A percentile compares a stretch with the other conserved stretches of the same genome.
Evolutionary conservation across 2,797 vertebrate genomes (phyloP).

Genomic region (Onychomys leucogaster): DNA sequence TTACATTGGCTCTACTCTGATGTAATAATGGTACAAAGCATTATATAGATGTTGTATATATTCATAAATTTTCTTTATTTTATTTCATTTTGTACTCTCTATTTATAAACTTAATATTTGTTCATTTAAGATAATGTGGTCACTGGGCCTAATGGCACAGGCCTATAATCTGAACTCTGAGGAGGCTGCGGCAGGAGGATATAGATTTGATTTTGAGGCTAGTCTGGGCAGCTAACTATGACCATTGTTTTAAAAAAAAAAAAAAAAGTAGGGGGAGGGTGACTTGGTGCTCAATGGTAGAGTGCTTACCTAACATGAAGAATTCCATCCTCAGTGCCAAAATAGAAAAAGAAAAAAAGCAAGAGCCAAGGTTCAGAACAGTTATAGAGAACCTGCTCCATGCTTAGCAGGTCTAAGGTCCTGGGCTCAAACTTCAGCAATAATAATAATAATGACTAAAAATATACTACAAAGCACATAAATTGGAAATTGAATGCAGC

Average conservation of each 20-base stretch:
- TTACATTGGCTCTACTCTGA: constrained; percentile 35
- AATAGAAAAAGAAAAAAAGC: background rate
- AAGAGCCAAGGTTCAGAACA: background rate
- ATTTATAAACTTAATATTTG: constrained; percentile 11
- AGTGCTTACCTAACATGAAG: background rate
- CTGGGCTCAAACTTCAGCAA: background rate
- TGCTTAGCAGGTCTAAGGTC: background rate
- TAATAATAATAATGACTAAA: background rate
- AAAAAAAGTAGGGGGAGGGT: no score
- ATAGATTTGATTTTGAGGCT: background rate
- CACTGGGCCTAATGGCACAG: background rate
- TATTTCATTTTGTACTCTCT: constrained; percentile 55
- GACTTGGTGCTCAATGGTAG: background rate
- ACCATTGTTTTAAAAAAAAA: background rate
- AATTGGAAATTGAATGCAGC: background rate
- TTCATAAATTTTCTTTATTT: constrained; percentile 7
- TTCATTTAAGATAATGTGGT: constrained; percentile 11
- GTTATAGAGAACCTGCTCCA: background rate
- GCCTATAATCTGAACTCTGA: background rate
- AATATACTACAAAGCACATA: background rate
- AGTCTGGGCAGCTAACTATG: background rate
- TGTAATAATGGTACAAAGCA: constrained; percentile 40
- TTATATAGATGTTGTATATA: background rate
- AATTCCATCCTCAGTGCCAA: background rate
- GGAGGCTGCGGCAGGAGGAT: background rate